Evolutionary conservation across 2,113 vertebrate species (phyloP).

Genomic region (Cololabis saira): DNA sequence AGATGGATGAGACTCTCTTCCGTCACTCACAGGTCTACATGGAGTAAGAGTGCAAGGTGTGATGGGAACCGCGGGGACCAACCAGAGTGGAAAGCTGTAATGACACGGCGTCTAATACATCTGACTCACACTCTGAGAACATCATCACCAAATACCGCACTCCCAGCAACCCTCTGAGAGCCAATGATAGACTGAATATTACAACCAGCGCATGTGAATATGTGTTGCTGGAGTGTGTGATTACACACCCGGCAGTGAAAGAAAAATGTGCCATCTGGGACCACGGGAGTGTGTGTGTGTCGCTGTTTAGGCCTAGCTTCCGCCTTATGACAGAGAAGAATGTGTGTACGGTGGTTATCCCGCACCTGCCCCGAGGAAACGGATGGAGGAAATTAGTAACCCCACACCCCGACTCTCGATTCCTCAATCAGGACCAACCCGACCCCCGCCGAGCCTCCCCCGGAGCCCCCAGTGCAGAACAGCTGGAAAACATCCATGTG

Average conservation of each 20-base stretch:
- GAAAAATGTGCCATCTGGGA: slow-evolving; percentile 35
- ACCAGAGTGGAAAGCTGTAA: slow-evolving; percentile 56
- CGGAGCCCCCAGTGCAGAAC: slow-evolving; percentile 32
- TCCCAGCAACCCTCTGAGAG: slow-evolving; percentile 31
- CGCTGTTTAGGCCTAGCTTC: slow-evolving; percentile 12
- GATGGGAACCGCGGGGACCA: slow-evolving; percentile 60
- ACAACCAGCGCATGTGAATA: slow-evolving; percentile 33
- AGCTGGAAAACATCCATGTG: slow-evolving; percentile 60
- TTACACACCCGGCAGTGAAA: slow-evolving; percentile 31
- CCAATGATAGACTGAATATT: slow-evolving; percentile 34
- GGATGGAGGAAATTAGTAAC: slow-evolving; percentile 68
- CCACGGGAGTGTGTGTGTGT: slow-evolving; percentile 28
- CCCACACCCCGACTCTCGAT: slow-evolving; percentile 1
- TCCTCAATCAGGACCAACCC: slow-evolving; percentile 32
- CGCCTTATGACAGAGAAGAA: slow-evolving; percentile 49
- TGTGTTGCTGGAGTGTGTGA: slow-evolving; percentile 37
- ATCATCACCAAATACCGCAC: slow-evolving; percentile 54
- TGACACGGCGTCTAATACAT: slow-evolving; percentile 71
- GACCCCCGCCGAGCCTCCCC: slow-evolving; percentile 36
- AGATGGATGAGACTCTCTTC: slow-evolving; percentile 38
- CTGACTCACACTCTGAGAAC: slow-evolving; percentile 68
- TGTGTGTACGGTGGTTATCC: slow-evolving; percentile 38
- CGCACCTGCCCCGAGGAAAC: slow-evolving; percentile 75
- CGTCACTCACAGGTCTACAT: slow-evolving; percentile 50
- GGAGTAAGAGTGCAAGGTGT: slow-evolving; percentile 45